Evolutionary conservation across 2,797 vertebrate genomes (phyloP), one percentile per base, ranked within the genome.

Genomic region (Phataginus tricuspis): DNA sequence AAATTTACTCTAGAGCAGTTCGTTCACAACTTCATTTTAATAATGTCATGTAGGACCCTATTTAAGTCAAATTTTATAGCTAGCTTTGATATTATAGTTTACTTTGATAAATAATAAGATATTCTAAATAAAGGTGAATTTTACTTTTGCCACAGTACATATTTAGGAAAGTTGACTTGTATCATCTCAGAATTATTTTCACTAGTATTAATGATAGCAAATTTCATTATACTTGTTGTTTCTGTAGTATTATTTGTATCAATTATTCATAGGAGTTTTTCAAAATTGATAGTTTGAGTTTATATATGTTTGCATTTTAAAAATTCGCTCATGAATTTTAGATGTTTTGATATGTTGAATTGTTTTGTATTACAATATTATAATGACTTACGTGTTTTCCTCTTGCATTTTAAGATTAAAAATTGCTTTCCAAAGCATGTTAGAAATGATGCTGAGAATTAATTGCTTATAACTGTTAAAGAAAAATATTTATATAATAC

Each of bases 381-480:
- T 12, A 77, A 0, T 95, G 45, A 84, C 15, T 72, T 75, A 10
- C 78, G 14, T 91, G 59, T 55, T 90, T 91, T 55, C 37, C 21
- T 45, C 18, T 91, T 86, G 39, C 63, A 95, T 93, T 9, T 85
- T 95, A 93, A 86, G 51, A 49, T 78, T 97, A 88, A 88, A 90
- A 89, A 82, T 95, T 92, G 57, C 75, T 97, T 94, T 93, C 49
- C 49, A 94, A 87, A 95, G 82, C 61, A 63, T 88, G 21, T 45
- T 63, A 89, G 63, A 91, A 80, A 71, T 96, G 66, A 71, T 91
- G 53, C 1, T 39, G 61, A 96, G 69, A 90, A 59, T 94, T 91
- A 68, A 45, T 39, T 92, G 34, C 63, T 96, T 92, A 55, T 80
- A 80, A 78, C 29, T 92, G 9, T 91, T 78, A 89, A 0, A 91